Percentiles rank a stretch among this genome's conserved stretches.
These are phyloP conservation scores for Mionectes olivaceus DNA, from an alignment of 2,797 vertebrate species.

Conservation along the genomic window DNA sequence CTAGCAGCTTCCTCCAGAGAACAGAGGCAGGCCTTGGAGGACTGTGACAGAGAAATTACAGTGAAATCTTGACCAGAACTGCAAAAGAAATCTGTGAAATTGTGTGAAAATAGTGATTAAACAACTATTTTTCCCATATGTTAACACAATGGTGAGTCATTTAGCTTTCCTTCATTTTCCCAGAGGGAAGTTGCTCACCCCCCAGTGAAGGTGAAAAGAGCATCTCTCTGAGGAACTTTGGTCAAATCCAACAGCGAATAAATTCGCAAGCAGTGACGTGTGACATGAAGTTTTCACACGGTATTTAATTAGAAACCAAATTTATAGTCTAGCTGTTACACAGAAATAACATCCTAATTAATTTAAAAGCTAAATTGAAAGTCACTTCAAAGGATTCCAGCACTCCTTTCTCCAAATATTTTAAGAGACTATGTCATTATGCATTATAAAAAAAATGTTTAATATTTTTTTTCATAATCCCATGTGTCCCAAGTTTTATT, in stretches of 20 bases:
- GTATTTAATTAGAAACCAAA: conserved; percentile 5
- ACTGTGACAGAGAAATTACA: neutral
- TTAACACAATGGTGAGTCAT: neutral
- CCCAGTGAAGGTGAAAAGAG: neutral
- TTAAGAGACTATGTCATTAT: neutral
- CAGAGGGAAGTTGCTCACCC: neutral
- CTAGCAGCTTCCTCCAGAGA: neutral
- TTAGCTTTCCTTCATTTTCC: neutral
- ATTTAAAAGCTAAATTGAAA: conserved; percentile 6
- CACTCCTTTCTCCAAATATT: neutral
- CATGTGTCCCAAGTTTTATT: neutral
- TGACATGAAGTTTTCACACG: neutral
- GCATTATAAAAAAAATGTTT: neutral
- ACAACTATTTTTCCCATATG: neutral
- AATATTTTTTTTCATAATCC: neutral
- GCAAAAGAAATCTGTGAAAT: neutral
- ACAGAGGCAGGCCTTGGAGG: neutral
- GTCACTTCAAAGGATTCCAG: neutral
- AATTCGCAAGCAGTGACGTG: neutral
- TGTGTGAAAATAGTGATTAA: neutral
- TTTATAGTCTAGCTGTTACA: neutral
- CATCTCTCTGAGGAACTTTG: neutral
- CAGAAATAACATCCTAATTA: neutral
- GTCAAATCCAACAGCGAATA: neutral
- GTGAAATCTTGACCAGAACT: neutral